Conservation (phyloP, 2,113 vertebrate species). For the Actinemys pallida region DNA sequence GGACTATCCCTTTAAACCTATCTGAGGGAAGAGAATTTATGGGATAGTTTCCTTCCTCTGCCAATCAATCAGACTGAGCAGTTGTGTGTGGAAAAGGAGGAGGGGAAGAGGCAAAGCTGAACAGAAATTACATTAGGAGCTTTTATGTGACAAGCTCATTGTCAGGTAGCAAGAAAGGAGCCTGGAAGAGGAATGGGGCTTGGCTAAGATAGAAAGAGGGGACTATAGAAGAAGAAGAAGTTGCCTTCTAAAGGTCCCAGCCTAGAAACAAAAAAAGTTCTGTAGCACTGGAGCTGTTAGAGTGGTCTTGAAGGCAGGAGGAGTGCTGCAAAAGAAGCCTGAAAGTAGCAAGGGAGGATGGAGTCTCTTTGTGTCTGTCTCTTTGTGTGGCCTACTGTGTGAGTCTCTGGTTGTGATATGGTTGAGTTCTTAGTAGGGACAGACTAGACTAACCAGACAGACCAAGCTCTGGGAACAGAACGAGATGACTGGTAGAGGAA, state of each 20-base stretch:
- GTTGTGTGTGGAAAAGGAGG: neutral
- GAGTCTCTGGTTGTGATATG: neutral
- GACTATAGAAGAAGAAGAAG: neutral
- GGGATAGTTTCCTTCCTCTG: neutral
- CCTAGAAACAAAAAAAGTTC: neutral
- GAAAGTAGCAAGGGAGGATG: neutral
- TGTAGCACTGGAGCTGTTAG: neutral
- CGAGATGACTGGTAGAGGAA: neutral
- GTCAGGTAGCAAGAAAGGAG: neutral
- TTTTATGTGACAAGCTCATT: neutral
- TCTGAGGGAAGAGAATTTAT: neutral
- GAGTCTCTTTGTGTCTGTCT: neutral
- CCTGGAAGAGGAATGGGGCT: neutral
- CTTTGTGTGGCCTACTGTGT: neutral
- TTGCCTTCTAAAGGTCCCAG: neutral
- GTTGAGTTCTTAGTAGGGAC: neutral
- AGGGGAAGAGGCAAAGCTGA: neutral
- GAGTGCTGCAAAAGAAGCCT: neutral
- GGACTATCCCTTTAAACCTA: neutral
- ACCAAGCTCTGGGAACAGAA: neutral
- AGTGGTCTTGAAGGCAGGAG: neutral
- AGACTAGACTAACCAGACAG: neutral
- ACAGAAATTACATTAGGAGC: neutral
- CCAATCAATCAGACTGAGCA: neutral
- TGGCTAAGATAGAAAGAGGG: neutral